Conservation (phyloP, 2,113 vertebrate genomes). For the Podocnemis expansa region DNA sequence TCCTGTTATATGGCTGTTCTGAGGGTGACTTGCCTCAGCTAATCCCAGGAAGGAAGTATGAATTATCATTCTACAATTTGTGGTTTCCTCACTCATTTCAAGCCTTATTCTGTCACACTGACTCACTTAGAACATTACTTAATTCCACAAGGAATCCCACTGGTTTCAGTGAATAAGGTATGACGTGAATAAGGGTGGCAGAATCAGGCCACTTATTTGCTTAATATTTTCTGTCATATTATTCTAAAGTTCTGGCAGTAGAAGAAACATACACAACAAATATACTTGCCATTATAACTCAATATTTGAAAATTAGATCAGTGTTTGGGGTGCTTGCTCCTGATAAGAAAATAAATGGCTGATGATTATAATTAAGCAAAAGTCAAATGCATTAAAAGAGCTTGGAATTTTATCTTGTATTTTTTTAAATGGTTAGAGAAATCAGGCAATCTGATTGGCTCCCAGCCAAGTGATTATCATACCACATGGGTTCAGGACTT, state of each 20-base stretch:
- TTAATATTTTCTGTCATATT: background rate
- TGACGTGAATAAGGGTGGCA: background rate
- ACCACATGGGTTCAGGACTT: slow-evolving; percentile 32
- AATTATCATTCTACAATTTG: slow-evolving; percentile 1
- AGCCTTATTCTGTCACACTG: background rate
- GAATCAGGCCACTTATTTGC: background rate
- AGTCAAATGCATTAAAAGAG: slow-evolving; percentile 5
- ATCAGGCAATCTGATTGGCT: slow-evolving; percentile 31
- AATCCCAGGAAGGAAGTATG: slow-evolving; percentile 20
- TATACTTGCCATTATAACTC: slow-evolving; percentile 31
- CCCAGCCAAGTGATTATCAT: slow-evolving; percentile 34
- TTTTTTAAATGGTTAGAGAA: slow-evolving; percentile 44
- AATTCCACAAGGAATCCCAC: slow-evolving; percentile 11
- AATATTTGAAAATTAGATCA: slow-evolving; percentile 51
- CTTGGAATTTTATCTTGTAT: background rate
- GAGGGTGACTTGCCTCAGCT: background rate
- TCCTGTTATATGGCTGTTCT: background rate
- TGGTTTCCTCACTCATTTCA: background rate
- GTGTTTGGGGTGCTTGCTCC: slow-evolving; percentile 38
- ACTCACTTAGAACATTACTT: background rate
- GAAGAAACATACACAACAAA: background rate
- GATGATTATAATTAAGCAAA: slow-evolving; percentile 52
- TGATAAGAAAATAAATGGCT: slow-evolving; percentile 48
- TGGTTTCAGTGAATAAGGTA: slow-evolving; percentile 7
- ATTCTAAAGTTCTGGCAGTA: slow-evolving; percentile 11